Base-by-base conservation (phyloP, 1,140 invertebrate species). In the Harpegnathos saltator region DNA sequence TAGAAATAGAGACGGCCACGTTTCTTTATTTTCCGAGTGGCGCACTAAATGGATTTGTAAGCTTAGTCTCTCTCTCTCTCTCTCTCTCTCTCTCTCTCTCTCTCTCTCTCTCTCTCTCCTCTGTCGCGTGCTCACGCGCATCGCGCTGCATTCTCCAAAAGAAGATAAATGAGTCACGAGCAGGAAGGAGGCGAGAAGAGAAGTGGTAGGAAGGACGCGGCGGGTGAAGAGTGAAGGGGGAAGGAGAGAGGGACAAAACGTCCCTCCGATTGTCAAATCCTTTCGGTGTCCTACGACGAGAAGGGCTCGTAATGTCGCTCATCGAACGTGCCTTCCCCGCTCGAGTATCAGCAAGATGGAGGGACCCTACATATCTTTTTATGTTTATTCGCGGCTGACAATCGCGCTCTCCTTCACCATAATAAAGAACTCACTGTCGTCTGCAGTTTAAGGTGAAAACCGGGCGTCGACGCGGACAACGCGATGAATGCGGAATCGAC, bases 371-470 rank as follows among this genome's bases (percentile, higher is more conserved):
- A 69, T 44, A 44, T 59, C 62, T 56, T 59, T 56, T 86, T 84
- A 73, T 71, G 56, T 78, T 86, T 86, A 80, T 84, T 83, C 52
- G 63, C 62, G 5, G 19, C 29, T 66, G 54, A 74, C 69, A 84
- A 87, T 87, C 85, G 61, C 74, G 26, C 56, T 63, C 63, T 44
- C 54, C 75, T 58, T 62, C 33, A 87, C 52, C 50, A 65, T 72
- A 88, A 87, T 88, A 84, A 83, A 81, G 82, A 48, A 84, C 83
- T 87, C 74, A 65, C 85, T 88, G 86, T 88, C 86, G 86, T 88
- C 86, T 84, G 85, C 86, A 88, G 82, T 59, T 83, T 87, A 87
- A 88, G 86, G 73, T 66, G 85, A 87, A 77, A 85, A 86, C 33
- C 56, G n/a, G 14, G 33, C 22, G 75, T 80, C 50, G 50, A 61